Percentiles rank a stretch among this genome's conserved stretches.
Conservation (phyloP, 1,140 invertebrate genomes). For the Bombus difficillimus region DNA sequence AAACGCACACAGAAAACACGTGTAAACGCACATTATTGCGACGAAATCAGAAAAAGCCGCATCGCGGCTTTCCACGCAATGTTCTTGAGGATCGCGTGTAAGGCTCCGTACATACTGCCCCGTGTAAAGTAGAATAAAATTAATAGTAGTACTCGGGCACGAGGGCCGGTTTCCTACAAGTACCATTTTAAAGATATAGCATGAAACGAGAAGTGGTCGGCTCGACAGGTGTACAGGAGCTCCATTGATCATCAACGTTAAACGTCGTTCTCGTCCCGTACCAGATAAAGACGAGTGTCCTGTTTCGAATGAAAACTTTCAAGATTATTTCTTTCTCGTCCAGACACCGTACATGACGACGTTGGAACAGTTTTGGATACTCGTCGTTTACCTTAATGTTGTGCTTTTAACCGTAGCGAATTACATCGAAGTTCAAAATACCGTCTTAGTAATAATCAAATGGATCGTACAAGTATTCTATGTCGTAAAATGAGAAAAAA, state of each 20-base stretch:
- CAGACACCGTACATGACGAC: no score
- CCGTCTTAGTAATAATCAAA: no score
- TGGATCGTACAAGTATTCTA: no score
- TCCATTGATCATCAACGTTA: background rate
- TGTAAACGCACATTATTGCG: background rate
- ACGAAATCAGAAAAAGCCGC: slow-evolving; percentile 52
- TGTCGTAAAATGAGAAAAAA: background rate
- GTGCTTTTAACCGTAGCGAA: background rate
- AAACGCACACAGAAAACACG: background rate
- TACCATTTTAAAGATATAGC: background rate
- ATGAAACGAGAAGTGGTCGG: background rate
- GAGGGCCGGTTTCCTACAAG: background rate
- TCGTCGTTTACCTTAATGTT: background rate
- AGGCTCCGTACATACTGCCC: background rate
- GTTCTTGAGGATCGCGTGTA: background rate
- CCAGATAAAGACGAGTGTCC: background rate
- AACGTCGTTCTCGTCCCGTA: background rate
- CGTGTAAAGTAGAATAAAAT: slow-evolving; percentile 7
- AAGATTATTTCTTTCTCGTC: background rate
- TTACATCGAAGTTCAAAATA: no score
- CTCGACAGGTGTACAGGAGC: background rate
- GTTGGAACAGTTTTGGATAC: background rate
- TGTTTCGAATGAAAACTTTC: background rate
- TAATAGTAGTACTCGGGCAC: background rate
- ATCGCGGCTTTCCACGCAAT: slow-evolving; percentile 50